Conservation (phyloP, 2,113 vertebrate genomes). For the Typhlomys cinereus region DNA sequence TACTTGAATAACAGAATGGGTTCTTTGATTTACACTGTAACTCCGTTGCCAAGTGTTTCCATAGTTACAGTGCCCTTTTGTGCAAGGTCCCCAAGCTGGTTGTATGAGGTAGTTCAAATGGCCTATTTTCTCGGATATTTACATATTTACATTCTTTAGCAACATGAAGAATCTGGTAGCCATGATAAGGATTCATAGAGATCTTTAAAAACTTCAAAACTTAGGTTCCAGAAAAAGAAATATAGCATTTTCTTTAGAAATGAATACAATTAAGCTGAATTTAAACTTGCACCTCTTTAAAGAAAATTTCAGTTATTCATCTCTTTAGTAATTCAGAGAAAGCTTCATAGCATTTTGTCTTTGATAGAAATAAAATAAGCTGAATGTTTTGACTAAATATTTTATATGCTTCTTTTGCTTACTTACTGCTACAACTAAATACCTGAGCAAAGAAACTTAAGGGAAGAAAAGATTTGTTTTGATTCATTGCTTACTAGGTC, state of each 20-base stretch:
- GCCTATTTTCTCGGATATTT: not conserved
- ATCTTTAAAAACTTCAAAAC: not conserved
- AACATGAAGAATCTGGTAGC: not conserved
- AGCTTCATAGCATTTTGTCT: constrained; percentile 43
- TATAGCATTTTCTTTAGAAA: constrained; percentile 33
- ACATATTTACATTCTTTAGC: not conserved
- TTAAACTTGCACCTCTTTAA: constrained; percentile 46
- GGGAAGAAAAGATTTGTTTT: too few species aligned
- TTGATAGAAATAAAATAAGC: not conserved
- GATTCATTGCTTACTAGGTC: not conserved
- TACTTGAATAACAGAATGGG: constrained; percentile 14
- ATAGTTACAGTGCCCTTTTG: constrained; percentile 64
- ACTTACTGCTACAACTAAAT: not conserved
- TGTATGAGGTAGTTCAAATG: constrained; percentile 9
- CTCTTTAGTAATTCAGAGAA: constrained; percentile 35
- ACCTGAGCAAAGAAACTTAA: not conserved
- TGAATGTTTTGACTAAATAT: constrained; percentile 14
- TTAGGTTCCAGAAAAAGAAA: not conserved
- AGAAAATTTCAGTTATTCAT: constrained; percentile 56
- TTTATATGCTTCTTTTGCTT: not conserved
- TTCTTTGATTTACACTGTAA: constrained; percentile 58
- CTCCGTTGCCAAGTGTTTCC: constrained; percentile 70
- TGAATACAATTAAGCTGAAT: constrained; percentile 50
- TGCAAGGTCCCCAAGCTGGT: constrained; percentile 50
- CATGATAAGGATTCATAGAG: fast-evolving